Conservation (phyloP, 2,113 vertebrate species). For the Bubo blakistoni region DNA sequence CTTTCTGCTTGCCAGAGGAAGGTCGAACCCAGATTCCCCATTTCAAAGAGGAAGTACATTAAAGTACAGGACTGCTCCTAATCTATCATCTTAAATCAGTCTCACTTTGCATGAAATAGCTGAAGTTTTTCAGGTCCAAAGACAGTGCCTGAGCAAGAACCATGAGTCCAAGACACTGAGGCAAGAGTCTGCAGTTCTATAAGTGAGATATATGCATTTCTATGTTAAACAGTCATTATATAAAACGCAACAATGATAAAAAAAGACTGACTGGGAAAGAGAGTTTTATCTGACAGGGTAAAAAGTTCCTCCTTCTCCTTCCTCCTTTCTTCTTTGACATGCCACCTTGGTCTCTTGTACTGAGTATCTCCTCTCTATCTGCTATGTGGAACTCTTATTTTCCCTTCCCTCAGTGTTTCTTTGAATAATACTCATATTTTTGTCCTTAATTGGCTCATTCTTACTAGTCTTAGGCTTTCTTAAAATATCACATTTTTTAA, state of each 20-base stretch:
- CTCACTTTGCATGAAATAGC: background rate
- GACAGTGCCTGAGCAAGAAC: background rate
- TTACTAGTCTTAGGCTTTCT: background rate
- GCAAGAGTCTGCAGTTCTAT: background rate
- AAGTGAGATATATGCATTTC: background rate
- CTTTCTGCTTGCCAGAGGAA: background rate
- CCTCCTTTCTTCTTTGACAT: background rate
- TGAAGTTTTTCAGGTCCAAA: background rate
- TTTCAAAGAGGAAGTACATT: background rate
- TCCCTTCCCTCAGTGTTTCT: background rate
- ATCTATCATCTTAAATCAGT: background rate
- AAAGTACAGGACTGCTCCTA: background rate
- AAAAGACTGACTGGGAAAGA: background rate
- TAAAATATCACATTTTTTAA: background rate
- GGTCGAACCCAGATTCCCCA: accelerated
- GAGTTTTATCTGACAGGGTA: background rate
- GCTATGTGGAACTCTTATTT: background rate
- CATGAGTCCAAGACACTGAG: background rate
- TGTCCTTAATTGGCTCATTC: background rate
- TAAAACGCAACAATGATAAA: background rate
- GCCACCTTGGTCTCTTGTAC: background rate
- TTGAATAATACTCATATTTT: background rate
- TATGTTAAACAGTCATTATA: background rate
- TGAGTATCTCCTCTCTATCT: background rate
- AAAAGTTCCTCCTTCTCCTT: background rate